These are phyloP conservation scores for Drosophila pseudotalamancana DNA, from an alignment of 2,888 invertebrate genomes.

Conservation along the genomic window DNA sequence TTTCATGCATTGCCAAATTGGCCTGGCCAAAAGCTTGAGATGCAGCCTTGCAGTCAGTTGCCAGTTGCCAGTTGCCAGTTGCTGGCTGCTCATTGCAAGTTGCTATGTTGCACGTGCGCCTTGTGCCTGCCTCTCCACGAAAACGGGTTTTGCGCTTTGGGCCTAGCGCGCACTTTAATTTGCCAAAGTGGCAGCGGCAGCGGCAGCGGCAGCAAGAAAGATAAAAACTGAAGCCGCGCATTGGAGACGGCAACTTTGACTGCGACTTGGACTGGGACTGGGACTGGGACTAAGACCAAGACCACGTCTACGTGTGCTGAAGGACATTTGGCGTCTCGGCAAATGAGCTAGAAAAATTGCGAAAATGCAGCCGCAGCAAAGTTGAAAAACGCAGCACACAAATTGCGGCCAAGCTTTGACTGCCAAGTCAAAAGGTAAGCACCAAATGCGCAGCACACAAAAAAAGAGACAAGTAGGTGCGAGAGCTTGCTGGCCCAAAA, in stretches of 20 bases:
- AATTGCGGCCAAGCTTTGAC: constrained; percentile 49
- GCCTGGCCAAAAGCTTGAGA: constrained; percentile 42
- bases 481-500: not conserved
- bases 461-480: not conserved
- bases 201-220: constrained; percentile 24
- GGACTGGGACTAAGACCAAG: constrained; percentile 9
- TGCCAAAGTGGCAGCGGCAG: constrained; percentile 59
- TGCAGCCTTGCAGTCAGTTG: constrained; percentile 50
- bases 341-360: constrained; percentile 74
- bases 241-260: constrained; percentile 13
- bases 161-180: constrained; percentile 65
- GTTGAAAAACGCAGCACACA: constrained; percentile 44
- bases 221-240: constrained; percentile 43
- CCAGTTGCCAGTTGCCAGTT: not conserved
- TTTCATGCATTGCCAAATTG: constrained; percentile 58
- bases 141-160: constrained; percentile 62
- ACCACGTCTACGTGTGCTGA: constrained; percentile 44
- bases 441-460: constrained; percentile 24
- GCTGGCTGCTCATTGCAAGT: constrained; percentile 5
- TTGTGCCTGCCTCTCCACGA: constrained; percentile 21
- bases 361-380: constrained; percentile 57
- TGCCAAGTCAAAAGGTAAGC: constrained; percentile 46
- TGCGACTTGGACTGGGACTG: not conserved
- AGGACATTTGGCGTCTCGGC: constrained; percentile 68
- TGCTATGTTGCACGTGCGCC: constrained; percentile 66